phyloP scores from a whole-genome alignment of 2,888 invertebrate species.

The Drosophila antonietae region DNA sequence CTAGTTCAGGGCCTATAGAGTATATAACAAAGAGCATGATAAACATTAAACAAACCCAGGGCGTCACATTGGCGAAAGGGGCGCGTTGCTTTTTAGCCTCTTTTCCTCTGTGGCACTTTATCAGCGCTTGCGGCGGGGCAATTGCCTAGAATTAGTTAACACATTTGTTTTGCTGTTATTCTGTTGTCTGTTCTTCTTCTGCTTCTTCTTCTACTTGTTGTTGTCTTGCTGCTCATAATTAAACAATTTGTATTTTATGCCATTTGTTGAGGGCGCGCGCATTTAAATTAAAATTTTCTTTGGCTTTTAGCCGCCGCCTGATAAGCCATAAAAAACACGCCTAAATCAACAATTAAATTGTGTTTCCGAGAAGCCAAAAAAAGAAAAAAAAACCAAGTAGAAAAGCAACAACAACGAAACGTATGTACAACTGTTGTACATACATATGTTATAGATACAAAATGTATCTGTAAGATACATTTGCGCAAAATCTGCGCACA shows the following conservation, averaged over 20 bases:
- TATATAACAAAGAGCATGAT: conserved; percentile 21
- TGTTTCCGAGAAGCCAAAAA: conserved; percentile 54
- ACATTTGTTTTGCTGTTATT: conserved; percentile 53
- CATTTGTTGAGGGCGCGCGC: conserved; percentile 54
- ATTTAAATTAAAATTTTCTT: conserved; percentile 74
- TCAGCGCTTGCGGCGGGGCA: conserved; percentile 53
- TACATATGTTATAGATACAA: conserved; percentile 10
- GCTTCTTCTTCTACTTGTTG: neutral
- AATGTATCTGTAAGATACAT: conserved; percentile 25
- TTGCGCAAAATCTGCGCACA: conserved; percentile 9
- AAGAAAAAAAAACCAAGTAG: neutral
- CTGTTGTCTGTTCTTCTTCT: neutral
- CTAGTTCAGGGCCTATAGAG: neutral
- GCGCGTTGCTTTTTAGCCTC: conserved; percentile 22
- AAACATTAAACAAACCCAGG: conserved; percentile 37
- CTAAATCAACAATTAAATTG: conserved; percentile 82
- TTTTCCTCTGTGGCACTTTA: conserved; percentile 45
- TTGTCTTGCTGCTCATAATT: conserved; percentile 72
- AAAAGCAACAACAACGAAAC: conserved; percentile 12
- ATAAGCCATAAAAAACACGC: conserved; percentile 70
- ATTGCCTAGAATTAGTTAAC: conserved; percentile 77
- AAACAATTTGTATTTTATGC: conserved; percentile 73
- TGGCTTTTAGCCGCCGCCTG: conserved; percentile 61
- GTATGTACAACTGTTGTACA: conserved; percentile 3
- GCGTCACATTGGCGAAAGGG: conserved; percentile 44